Conservation (phyloP, 2,797 vertebrate genomes). For the Buceros bicornis region DNA sequence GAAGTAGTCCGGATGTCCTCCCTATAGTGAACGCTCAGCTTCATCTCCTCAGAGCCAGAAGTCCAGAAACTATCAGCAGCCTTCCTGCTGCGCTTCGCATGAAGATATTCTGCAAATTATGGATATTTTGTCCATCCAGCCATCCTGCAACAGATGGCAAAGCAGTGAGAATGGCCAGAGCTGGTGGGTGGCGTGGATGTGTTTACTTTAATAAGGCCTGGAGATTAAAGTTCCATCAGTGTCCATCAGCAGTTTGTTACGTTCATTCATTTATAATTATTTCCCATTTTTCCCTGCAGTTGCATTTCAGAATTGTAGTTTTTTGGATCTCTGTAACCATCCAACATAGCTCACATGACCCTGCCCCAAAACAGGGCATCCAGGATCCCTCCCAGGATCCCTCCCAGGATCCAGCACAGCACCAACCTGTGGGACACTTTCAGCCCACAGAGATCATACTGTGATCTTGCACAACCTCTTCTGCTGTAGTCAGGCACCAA, state of each 20-base stretch:
- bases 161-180: conserved; percentile 39
- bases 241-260: conserved; percentile 42
- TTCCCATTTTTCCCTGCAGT: background rate
- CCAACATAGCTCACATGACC: background rate
- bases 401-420: background rate
- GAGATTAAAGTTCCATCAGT: conserved; percentile 43
- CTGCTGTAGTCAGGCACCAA: background rate
- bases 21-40: too few relatives aligned
- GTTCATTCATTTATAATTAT: conserved; percentile 9
- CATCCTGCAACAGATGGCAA: conserved; percentile 63
- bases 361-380: background rate
- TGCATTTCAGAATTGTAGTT: background rate
- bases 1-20: background rate
- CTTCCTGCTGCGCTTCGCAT: background rate
- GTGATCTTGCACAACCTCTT: background rate
- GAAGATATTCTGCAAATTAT: conserved; percentile 30
- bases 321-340: background rate
- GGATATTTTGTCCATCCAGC: conserved; percentile 33
- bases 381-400: background rate
- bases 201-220: conserved; percentile 8
- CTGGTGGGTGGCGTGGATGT: conserved; percentile 14
- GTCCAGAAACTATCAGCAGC: background rate
- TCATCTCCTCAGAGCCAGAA: background rate
- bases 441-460: background rate
- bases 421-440: background rate